Conservation (phyloP, 2,888 invertebrate genomes). For the Drosophila fungiperda region DNA sequence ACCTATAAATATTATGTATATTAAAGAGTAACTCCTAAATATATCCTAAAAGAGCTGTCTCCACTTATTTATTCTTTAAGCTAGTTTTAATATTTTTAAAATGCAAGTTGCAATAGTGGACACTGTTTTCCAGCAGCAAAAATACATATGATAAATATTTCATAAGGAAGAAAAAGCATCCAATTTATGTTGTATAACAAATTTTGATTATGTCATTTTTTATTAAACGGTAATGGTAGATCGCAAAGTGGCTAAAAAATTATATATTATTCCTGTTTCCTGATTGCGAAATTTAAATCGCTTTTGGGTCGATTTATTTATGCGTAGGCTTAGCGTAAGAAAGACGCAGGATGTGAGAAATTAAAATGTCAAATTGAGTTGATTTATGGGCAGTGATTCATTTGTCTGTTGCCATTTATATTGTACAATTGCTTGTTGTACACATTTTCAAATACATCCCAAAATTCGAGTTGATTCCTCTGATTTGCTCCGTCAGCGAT, state of each 20-base stretch:
- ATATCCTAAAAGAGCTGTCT: not conserved
- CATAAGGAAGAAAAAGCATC: slow-evolving; percentile 6
- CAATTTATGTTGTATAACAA: not conserved
- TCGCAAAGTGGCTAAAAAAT: not conserved
- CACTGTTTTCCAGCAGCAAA: not conserved
- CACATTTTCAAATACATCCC: slow-evolving; percentile 13
- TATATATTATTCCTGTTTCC: slow-evolving; percentile 5
- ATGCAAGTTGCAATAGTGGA: not conserved
- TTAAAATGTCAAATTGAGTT: slow-evolving; percentile 69
- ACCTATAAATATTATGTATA: too few relatives aligned
- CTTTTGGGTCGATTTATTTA: slow-evolving; percentile 13
- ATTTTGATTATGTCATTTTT: not conserved
- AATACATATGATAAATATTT: not conserved
- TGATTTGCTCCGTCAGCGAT: slow-evolving; percentile 24
- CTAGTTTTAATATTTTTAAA: not conserved
- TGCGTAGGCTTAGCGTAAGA: slow-evolving; percentile 4
- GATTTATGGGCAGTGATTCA: slow-evolving; percentile 67
- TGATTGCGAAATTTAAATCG: slow-evolving; percentile 9
- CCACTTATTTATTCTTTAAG: not conserved
- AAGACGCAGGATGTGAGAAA: slow-evolving; percentile 44
- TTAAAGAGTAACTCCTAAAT: not conserved
- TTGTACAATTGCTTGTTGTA: slow-evolving; percentile 41
- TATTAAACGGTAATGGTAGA: not conserved
- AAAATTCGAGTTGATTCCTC: slow-evolving; percentile 17
- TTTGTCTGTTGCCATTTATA: slow-evolving; percentile 49